Conservation (phyloP, 2,888 invertebrate species). For the Gryllus longicercus region DNA sequence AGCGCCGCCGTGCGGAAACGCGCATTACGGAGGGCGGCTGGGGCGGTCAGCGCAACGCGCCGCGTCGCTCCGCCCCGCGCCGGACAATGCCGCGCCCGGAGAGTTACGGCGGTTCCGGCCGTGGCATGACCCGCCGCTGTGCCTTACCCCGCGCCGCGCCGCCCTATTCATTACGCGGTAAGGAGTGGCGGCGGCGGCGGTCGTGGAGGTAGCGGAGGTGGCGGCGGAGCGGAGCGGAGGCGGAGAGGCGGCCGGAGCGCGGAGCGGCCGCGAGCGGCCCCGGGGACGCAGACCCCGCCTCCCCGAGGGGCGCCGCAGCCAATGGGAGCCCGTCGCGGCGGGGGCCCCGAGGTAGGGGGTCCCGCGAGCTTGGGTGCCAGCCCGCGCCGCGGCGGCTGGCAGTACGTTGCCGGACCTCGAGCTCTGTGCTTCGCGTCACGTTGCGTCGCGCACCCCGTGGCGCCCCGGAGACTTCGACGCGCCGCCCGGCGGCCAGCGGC, state of each 20-base stretch:
- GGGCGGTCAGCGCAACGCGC: background rate
- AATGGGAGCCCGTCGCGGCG: background rate
- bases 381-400: background rate
- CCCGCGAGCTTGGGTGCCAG: conserved; percentile 6
- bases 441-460: conserved; percentile 5
- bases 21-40: background rate
- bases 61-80: background rate
- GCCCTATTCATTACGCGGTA: conserved; percentile 1
- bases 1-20: background rate
- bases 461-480: conserved; percentile 41
- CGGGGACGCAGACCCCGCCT: conserved; percentile 1
- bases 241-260: background rate
- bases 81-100: background rate
- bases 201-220: background rate
- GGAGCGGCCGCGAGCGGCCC: background rate
- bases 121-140: conserved; percentile 7
- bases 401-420: background rate
- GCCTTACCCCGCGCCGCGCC: background rate
- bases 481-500: conserved; percentile 37
- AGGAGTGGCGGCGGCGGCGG: background rate
- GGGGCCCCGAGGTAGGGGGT: conserved; percentile 17
- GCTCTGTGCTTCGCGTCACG: background rate
- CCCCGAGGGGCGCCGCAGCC: background rate
- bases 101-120: conserved; percentile 17
- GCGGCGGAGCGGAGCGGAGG: background rate